Evolutionary conservation across 1,140 invertebrate genomes (phyloP).

Genomic region (Drosophila sucinea): DNA sequence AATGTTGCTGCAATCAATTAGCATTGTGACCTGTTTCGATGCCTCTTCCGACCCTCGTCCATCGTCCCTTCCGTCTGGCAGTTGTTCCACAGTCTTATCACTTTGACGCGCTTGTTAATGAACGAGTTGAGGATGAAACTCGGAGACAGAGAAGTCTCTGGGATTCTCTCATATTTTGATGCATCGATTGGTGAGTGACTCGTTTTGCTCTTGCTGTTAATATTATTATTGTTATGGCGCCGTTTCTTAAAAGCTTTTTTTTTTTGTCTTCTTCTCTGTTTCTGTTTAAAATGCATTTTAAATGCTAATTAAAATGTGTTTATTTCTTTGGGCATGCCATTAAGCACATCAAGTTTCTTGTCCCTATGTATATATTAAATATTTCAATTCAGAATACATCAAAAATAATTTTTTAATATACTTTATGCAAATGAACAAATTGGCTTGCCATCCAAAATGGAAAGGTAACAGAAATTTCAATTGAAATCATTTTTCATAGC

Average conservation of each 20-base stretch:
- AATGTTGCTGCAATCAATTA: conserved; percentile 75
- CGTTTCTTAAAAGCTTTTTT: conserved; percentile 75
- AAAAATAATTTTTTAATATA: background rate
- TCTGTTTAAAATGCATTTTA: conserved; percentile 74
- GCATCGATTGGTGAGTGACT: conserved; percentile 59
- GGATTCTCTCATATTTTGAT: conserved; percentile 70
- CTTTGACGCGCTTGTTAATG: conserved; percentile 78
- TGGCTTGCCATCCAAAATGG: conserved; percentile 26
- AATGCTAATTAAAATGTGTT: conserved; percentile 80
- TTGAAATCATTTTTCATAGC: conserved; percentile 24
- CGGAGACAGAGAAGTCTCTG: conserved; percentile 20
- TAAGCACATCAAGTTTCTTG: conserved; percentile 24
- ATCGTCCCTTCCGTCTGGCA: background rate
- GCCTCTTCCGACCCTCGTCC: conserved; percentile 12
- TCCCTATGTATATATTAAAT: conserved; percentile 36
- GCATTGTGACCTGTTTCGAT: conserved; percentile 75
- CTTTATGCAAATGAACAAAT: conserved; percentile 46
- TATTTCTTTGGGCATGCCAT: conserved; percentile 48
- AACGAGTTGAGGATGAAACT: conserved; percentile 57
- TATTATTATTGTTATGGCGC: conserved; percentile 64
- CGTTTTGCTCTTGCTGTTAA: conserved; percentile 49
- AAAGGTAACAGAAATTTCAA: conserved; percentile 27
- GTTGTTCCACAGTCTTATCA: conserved; percentile 54
- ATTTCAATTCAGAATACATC: conserved; percentile 15
- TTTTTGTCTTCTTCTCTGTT: background rate